These are phyloP conservation scores for Toxonevra muliebris DNA, from an alignment of 2,888 invertebrate genomes.

Conservation along the genomic window DNA sequence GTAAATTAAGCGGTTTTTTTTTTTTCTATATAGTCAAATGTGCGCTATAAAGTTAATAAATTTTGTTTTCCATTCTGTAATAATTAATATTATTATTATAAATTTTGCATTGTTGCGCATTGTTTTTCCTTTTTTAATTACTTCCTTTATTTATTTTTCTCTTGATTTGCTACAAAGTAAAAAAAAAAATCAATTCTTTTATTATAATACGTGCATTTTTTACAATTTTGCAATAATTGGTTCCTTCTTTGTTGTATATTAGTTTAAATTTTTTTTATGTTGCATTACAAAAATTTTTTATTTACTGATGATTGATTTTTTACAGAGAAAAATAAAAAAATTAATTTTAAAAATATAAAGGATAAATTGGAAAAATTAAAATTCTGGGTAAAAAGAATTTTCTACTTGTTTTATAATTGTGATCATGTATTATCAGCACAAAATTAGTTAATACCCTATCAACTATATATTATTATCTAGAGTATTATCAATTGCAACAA, in stretches of 20 bases:
- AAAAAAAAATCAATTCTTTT: not conserved
- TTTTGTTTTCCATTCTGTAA: not conserved
- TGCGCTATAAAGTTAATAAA: not conserved
- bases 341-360: no score
- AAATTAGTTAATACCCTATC: no score
- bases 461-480: no score
- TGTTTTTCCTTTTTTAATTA: not conserved
- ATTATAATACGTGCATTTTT: not conserved
- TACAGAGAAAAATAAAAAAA: no score
- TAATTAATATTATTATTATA: not conserved
- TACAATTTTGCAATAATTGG: slow-evolving; percentile 10
- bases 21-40: not conserved
- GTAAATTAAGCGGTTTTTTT: not conserved
- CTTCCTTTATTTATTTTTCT: not conserved
- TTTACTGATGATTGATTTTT: no score
- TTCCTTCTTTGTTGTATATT: not conserved
- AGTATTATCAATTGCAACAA: no score
- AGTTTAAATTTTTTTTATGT: no score
- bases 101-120: slow-evolving; percentile 13
- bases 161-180: not conserved
- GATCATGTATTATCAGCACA: no score
- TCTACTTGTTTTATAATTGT: no score
- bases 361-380: no score
- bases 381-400: no score
- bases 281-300: no score